These are phyloP conservation scores for Rhynchonycteris naso DNA, from an alignment of 2,797 vertebrate genomes.

Conservation along the genomic window DNA sequence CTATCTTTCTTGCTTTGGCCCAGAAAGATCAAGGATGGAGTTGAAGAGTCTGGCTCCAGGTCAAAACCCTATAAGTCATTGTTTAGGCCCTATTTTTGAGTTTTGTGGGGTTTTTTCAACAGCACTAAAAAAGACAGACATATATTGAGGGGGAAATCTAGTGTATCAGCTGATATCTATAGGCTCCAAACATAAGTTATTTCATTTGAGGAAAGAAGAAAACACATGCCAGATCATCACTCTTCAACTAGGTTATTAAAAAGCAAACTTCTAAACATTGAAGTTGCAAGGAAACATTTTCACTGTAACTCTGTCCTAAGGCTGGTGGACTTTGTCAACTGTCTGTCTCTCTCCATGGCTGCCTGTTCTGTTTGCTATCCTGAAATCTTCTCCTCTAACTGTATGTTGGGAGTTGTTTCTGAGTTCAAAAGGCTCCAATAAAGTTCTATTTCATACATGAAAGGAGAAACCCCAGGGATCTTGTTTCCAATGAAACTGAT, in stretches of 20 bases:
- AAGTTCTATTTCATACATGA: background rate
- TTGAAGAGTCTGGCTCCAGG: background rate
- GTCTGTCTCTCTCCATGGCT: background rate
- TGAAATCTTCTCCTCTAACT: background rate
- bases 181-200: background rate
- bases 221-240: background rate
- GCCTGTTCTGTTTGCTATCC: background rate
- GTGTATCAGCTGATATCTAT: background rate
- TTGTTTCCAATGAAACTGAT: background rate
- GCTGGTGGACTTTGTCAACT: background rate
- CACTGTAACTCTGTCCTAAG: background rate
- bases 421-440: background rate
- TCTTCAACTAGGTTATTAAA: background rate
- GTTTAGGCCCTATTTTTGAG: background rate
- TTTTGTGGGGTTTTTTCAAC: background rate
- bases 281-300: background rate
- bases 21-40: background rate
- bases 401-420: background rate
- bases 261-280: slow-evolving; percentile 8
- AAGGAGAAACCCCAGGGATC: background rate
- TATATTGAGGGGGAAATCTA: background rate
- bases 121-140: background rate
- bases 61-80: background rate
- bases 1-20: background rate
- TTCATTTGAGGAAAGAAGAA: background rate